These are phyloP conservation scores for Gopherus flavomarginatus DNA, from an alignment of 2,113 vertebrate species.

Conservation along the genomic window DNA sequence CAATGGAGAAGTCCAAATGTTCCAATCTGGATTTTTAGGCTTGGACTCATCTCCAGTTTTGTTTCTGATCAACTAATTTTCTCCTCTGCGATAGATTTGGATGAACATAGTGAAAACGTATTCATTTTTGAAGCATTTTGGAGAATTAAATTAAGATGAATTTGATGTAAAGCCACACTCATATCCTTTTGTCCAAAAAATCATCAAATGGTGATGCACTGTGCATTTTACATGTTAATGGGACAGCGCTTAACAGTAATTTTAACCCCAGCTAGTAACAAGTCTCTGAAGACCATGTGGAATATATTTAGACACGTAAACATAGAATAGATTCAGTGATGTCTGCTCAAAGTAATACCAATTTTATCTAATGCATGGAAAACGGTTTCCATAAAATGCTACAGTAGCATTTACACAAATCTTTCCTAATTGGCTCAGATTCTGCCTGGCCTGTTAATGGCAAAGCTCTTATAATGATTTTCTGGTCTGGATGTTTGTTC, in stretches of 20 bases:
- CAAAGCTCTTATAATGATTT: constrained; percentile 26
- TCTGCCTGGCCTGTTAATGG: constrained; percentile 49
- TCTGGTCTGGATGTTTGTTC: constrained; percentile 29
- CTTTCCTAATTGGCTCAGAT: constrained; percentile 26
- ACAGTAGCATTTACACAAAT: constrained; percentile 52
- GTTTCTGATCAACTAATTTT: not conserved
- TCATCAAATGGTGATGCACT: not conserved
- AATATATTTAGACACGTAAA: constrained; percentile 68
- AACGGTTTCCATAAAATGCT: constrained; percentile 22
- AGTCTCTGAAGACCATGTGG: constrained; percentile 45
- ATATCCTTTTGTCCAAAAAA: not conserved
- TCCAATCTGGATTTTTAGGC: not conserved
- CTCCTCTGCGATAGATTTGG: not conserved
- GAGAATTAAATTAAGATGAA: not conserved
- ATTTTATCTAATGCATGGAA: constrained; percentile 52
- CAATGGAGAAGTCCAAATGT: not conserved
- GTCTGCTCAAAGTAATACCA: constrained; percentile 63
- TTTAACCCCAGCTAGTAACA: constrained; percentile 60
- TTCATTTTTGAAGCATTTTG: not conserved
- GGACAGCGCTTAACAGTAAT: constrained; percentile 37
- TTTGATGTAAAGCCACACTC: not conserved
- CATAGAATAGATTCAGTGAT: constrained; percentile 60
- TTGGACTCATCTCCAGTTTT: not conserved
- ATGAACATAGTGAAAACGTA: not conserved
- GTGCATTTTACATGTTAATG: constrained; percentile 11